Conservation (phyloP, 2,888 invertebrate genomes). For the Ferdinandea cuprea region DNA sequence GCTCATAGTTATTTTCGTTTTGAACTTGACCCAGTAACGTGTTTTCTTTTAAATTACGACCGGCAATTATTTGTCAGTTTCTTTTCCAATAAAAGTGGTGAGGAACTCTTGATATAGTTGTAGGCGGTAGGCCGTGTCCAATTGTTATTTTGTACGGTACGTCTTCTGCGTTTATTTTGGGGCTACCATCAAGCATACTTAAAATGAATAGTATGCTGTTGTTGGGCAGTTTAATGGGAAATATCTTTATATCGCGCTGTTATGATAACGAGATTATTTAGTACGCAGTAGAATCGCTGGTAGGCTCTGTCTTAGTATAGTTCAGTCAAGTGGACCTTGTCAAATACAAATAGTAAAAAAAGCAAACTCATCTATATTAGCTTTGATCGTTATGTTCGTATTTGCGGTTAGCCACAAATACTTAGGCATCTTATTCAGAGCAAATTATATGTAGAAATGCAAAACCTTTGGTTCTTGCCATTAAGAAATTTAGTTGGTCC, state of each 20-base stretch:
- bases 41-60: constrained; percentile 56
- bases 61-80: constrained; percentile 18
- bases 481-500: too few species aligned
- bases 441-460: too few species aligned
- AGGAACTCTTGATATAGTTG: constrained; percentile 2
- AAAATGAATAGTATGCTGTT: constrained; percentile 11
- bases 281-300: too few species aligned
- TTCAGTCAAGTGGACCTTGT: too few species aligned
- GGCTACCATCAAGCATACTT: constrained; percentile 25
- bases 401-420: too few species aligned
- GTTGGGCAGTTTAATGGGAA: constrained; percentile 8
- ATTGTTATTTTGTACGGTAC: constrained; percentile 39
- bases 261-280: background rate
- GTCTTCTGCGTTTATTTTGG: constrained; percentile 6
- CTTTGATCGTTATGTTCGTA: too few species aligned
- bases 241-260: constrained; percentile 2
- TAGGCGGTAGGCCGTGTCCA: constrained; percentile 24
- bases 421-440: too few species aligned
- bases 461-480: too few species aligned
- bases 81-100: constrained; percentile 2
- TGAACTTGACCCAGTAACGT: constrained; percentile 72
- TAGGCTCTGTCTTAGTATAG: too few species aligned
- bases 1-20: constrained; percentile 56
- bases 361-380: too few species aligned
- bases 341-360: too few species aligned